Evolutionary conservation across 2,797 vertebrate species (phyloP).

Genomic region (Urocyon cinereoargenteus): DNA sequence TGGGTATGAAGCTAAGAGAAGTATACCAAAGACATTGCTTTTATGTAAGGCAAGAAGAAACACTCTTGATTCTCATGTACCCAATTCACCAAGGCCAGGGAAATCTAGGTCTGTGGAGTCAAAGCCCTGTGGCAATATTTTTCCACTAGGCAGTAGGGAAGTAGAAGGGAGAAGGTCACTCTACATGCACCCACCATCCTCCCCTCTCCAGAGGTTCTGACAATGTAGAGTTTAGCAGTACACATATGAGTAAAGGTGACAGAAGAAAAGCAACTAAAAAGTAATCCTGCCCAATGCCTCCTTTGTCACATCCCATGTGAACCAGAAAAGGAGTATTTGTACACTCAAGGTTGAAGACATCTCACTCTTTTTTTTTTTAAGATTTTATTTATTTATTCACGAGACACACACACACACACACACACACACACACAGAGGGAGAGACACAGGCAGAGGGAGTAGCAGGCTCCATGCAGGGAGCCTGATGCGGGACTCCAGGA

Average conservation of each 20-base stretch:
- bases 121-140: neutral
- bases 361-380: neutral
- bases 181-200: neutral
- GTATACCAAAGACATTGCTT: neutral
- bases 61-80: neutral
- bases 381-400: too few species aligned
- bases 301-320: neutral
- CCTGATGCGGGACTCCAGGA: too few species aligned
- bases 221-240: neutral
- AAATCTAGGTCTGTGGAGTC: neutral
- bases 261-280: constrained; percentile 8
- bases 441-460: too few species aligned
- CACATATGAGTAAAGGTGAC: neutral
- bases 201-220: neutral
- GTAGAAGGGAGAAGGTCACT: neutral
- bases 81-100: neutral
- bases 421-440: too few species aligned
- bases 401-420: too few species aligned
- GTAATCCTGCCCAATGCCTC: neutral
- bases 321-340: neutral
- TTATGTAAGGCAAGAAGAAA: neutral
- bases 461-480: too few species aligned
- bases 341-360: neutral
- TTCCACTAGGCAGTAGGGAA: neutral
- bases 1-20: neutral